Evolutionary conservation across 2,113 vertebrate species (phyloP).

Genomic region (Pelusios castaneus): DNA sequence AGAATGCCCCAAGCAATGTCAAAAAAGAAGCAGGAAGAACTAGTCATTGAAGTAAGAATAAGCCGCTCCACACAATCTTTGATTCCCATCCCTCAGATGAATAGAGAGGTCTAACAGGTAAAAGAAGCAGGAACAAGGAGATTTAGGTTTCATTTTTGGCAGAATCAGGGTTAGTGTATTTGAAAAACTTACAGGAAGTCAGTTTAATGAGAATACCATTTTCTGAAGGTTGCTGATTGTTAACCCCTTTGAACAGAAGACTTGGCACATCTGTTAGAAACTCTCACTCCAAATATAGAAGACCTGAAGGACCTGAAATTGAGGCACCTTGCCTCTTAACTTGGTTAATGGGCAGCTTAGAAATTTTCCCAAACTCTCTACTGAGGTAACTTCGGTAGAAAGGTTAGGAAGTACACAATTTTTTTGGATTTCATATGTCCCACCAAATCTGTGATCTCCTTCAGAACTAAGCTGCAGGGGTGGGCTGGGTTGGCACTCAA

Average conservation of each 20-base stretch:
- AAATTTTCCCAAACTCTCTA: background rate
- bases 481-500: background rate
- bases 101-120: background rate
- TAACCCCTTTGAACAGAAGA: background rate
- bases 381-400: background rate
- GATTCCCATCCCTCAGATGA: background rate
- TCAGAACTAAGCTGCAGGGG: background rate
- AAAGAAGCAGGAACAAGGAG: constrained; percentile 37
- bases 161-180: fast-evolving
- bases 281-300: background rate
- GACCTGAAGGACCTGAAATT: background rate
- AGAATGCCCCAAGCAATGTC: constrained; percentile 5
- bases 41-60: constrained; percentile 27
- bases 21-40: constrained; percentile 19
- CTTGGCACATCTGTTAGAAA: background rate
- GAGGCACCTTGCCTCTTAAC: background rate
- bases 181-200: background rate
- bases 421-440: background rate
- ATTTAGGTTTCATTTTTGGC: constrained; percentile 57
- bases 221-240: background rate
- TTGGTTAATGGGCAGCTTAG: background rate
- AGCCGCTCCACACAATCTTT: background rate
- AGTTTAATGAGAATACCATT: background rate
- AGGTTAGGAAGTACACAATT: background rate
- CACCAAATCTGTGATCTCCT: background rate